Evolutionary conservation across 2,797 vertebrate genomes (phyloP).

Genomic region (Hapalemur alaotrensis): DNA sequence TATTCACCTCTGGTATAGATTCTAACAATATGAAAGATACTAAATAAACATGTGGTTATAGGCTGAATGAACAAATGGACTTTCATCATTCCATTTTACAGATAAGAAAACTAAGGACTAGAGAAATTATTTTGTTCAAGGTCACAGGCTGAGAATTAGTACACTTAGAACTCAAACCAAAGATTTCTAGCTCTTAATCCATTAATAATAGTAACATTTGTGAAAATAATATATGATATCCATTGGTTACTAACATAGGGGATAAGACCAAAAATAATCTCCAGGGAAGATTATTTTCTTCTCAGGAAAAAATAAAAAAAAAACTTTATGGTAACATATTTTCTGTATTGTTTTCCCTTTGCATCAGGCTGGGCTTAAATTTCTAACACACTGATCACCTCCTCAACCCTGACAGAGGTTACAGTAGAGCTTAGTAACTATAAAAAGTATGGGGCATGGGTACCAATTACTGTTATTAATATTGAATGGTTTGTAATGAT

Average conservation of each 20-base stretch:
- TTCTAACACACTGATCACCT: not conserved
- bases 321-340: not conserved
- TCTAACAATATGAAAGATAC: not conserved
- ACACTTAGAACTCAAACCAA: not conserved
- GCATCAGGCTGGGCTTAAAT: not conserved
- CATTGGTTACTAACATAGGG: not conserved
- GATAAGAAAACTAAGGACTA: not conserved
- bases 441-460: not conserved
- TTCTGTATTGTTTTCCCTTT: not conserved
- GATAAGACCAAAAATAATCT: not conserved
- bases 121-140: not conserved
- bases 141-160: not conserved
- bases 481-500: not conserved
- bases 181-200: not conserved
- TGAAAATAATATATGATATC: not conserved
- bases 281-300: not conserved
- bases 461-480: not conserved
- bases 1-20: not conserved
- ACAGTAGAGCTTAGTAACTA: not conserved
- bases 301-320: not conserved
- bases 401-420: not conserved
- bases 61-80: not conserved
- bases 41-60: not conserved
- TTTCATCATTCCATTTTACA: not conserved
- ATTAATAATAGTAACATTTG: conserved; percentile 15